Evolutionary conservation across 2,888 invertebrate genomes (phyloP).

Genomic region (Amblyjoppa proteus): DNA sequence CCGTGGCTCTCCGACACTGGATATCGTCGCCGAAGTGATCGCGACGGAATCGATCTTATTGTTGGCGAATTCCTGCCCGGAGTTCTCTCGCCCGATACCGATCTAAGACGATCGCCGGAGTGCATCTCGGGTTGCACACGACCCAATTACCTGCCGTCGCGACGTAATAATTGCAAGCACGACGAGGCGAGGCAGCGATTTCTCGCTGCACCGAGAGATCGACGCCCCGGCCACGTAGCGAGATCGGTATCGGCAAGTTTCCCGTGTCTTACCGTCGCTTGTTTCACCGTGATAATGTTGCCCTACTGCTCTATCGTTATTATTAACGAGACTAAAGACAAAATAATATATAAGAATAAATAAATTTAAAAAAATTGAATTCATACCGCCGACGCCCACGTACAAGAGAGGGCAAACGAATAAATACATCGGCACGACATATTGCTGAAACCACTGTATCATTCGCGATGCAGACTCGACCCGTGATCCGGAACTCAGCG

Average conservation of each 20-base stretch:
- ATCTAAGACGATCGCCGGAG: conserved; percentile 52
- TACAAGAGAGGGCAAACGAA: conserved; percentile 39
- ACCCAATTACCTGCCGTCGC: conserved; percentile 68
- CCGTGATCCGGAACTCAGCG: conserved; percentile 56
- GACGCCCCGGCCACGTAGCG: conserved; percentile 26
- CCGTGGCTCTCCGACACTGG: not conserved
- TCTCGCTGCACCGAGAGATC: conserved; percentile 61
- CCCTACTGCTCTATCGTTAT: conserved; percentile 37
- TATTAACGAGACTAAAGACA: conserved; percentile 45
- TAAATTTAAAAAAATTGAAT: conserved; percentile 21
- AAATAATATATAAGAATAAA: conserved; percentile 5
- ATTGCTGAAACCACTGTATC: conserved; percentile 37
- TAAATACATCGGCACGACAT: conserved; percentile 48
- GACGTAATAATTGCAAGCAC: conserved; percentile 70
- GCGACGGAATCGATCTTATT: conserved; percentile 3
- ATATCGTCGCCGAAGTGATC: conserved; percentile 3
- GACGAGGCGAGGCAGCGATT: conserved; percentile 59
- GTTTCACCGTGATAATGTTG: conserved; percentile 50
- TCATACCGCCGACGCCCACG: conserved; percentile 52
- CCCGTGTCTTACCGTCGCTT: conserved; percentile 21
- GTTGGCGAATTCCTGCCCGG: conserved; percentile 23
- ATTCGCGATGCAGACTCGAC: conserved; percentile 50
- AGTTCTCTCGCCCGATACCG: conserved; percentile 37
- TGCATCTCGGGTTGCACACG: conserved; percentile 52
- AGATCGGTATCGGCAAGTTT: conserved; percentile 62